Conservation (phyloP, 2,888 invertebrate genomes). For the Hirtodrosophila alboralis region DNA sequence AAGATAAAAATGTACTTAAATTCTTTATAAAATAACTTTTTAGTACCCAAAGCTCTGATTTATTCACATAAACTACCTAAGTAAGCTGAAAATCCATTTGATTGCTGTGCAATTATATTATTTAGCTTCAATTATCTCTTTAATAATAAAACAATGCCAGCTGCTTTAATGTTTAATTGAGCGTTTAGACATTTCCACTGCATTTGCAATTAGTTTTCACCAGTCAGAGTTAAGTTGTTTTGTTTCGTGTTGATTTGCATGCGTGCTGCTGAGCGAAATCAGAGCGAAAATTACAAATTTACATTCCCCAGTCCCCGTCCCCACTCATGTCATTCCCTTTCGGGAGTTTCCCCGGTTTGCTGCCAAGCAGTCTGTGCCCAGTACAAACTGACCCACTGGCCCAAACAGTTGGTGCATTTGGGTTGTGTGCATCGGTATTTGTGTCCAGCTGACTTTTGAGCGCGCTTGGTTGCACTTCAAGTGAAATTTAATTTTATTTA, state of each 20-base stretch:
- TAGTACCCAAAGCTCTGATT: too few relatives aligned
- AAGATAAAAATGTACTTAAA: too few relatives aligned
- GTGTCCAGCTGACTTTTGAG: slow-evolving; percentile 26
- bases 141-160: slow-evolving; percentile 23
- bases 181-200: slow-evolving; percentile 37
- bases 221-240: slow-evolving; percentile 24
- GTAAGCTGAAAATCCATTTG: not conserved
- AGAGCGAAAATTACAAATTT: slow-evolving; percentile 32
- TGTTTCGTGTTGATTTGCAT: slow-evolving; percentile 53
- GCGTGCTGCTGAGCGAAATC: slow-evolving; percentile 38
- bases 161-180: slow-evolving; percentile 52
- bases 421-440: slow-evolving; percentile 27
- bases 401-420: slow-evolving; percentile 12
- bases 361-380: slow-evolving; percentile 28
- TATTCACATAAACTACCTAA: too few relatives aligned
- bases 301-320: not conserved
- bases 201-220: slow-evolving; percentile 59
- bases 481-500: slow-evolving; percentile 69
- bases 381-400: slow-evolving; percentile 29
- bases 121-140: slow-evolving; percentile 12
- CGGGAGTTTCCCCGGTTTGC: not conserved
- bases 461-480: slow-evolving; percentile 54
- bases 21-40: too few relatives aligned
- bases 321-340: slow-evolving; percentile 39
- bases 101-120: slow-evolving; percentile 1